Evolutionary conservation across 1,140 invertebrate species (phyloP), one percentile per base, ranked within the genome.

Genomic region (Nomia melanderi): DNA sequence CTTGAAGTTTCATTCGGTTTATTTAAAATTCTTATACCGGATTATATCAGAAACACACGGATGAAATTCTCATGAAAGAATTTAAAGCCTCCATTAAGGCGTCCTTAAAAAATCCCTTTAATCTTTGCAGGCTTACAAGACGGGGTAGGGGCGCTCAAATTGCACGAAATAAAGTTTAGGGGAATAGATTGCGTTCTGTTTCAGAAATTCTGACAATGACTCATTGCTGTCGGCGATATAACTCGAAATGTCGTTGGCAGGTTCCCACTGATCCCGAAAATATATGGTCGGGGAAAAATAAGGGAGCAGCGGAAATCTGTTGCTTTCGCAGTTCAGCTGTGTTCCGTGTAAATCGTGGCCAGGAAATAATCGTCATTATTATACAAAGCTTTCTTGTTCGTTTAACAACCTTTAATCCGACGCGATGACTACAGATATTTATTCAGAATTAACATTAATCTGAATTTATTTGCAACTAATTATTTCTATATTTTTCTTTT

Each of bases 141-240:
- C 2, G 25, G 9, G 25, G n/a, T 27, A 31, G 4, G 36, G 14
- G 14, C 14, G 25, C n/a, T 39, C 47, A 14, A 29, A 60, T 60
- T 9, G 44, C 44, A 23, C 25, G 64, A 41, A 77, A 71, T 71
- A 71, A 53, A 59, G 56, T 31, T 31, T 41, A 9, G 0, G 3
- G 20, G 14, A 50, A 29, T 53, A 8, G 14, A n/a, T 74, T 8
- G 69, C 41, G 77, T 78, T 66, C 31, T 57, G 33, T 74, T 73
- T 47, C 25, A 74, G 53, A 74, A 74, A 73, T 59, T 74, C 62
- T 74, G 50, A 74, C 70, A 78, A 78, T 65, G 70, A 78, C 70
- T 78, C 77, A 78, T 78, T 66, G 70, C 39, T 50, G 31, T 9
- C 17, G 14, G 54, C 20, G 50, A 66, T 78, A 78, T 78, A 72